Evolutionary conservation across 2,113 vertebrate species (phyloP).

Genomic region (Heterocephalus glaber): DNA sequence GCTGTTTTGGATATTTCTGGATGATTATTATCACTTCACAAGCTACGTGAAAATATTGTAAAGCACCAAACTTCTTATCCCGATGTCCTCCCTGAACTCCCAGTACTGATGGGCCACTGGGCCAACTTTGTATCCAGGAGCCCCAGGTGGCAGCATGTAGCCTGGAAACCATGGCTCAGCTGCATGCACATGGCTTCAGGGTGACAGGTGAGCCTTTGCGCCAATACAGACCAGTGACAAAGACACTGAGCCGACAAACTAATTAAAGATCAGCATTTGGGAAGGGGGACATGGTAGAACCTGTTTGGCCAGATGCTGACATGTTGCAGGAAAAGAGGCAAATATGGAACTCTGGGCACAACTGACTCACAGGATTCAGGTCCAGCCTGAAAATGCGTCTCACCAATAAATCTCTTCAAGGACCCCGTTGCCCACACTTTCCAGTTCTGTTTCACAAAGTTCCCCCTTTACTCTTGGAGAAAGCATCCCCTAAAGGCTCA

Average conservation of each 20-base stretch:
- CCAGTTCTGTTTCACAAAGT: accelerated
- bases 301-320: not conserved
- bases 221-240: accelerated
- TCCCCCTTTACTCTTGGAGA: not conserved
- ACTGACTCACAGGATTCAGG: accelerated
- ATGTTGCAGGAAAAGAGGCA: not conserved
- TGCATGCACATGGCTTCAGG: accelerated
- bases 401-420: accelerated
- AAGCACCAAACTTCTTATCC: not conserved
- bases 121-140: not conserved
- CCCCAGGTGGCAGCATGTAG: not conserved
- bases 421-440: accelerated
- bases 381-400: not conserved
- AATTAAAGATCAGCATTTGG: accelerated
- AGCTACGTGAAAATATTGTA: not conserved
- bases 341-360: no score
- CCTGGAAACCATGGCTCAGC: accelerated
- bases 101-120: accelerated
- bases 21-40: not conserved
- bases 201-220: not conserved
- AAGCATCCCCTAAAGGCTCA: not conserved
- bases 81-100: not conserved
- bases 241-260: no score
- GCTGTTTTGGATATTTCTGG: not conserved
- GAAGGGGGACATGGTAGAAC: not conserved